A percentile compares a stretch with the other conserved stretches of the same genome.
phyloP scores from a whole-genome alignment of 1,140 invertebrate genomes.

The Drosophila fuyamai region DNA sequence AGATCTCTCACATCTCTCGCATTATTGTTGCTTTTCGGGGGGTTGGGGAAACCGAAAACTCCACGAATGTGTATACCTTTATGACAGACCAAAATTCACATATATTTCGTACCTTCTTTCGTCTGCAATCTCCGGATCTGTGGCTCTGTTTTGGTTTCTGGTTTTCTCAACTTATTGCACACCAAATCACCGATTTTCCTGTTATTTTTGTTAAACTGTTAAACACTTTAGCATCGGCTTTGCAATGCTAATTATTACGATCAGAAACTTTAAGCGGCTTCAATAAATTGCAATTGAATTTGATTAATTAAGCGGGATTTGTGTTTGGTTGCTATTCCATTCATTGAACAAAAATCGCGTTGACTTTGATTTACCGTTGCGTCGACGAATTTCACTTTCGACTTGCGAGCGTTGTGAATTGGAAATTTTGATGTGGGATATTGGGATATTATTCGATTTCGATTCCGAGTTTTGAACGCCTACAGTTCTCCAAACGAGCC shows the following conservation, averaged over 20 bases:
- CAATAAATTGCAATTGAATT: conserved; percentile 36
- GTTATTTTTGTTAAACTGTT: conserved; percentile 61
- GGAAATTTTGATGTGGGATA: conserved; percentile 10
- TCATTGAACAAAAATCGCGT: conserved; percentile 61
- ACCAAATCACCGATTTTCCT: conserved; percentile 56
- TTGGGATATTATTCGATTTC: conserved; percentile 16
- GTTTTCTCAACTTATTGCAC: conserved; percentile 60
- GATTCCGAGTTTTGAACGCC: conserved; percentile 51
- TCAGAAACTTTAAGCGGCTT: conserved; percentile 18
- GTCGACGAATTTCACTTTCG: conserved; percentile 73
- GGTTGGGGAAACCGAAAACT: conserved; percentile 18
- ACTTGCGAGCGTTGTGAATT: conserved; percentile 38
- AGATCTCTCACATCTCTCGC: conserved; percentile 45
- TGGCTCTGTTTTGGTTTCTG: conserved; percentile 37
- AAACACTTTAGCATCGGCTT: conserved; percentile 60
- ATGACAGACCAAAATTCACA: conserved; percentile 26
- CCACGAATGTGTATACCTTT: conserved; percentile 58
- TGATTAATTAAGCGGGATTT: conserved; percentile 41
- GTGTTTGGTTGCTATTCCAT: conserved; percentile 54
- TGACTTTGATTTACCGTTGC: conserved; percentile 74
- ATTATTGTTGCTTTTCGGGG: conserved; percentile 34
- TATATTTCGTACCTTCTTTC: conserved; percentile 54
- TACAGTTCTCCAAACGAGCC: conserved; percentile 58
- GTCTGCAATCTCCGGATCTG: conserved; percentile 13
- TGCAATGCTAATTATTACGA: conserved; percentile 54